A percentile compares a stretch with the other conserved stretches of the same genome.
These are phyloP conservation scores for Cirrhinus mrigala DNA, from an alignment of 2,797 vertebrate species.

Conservation along the genomic window DNA sequence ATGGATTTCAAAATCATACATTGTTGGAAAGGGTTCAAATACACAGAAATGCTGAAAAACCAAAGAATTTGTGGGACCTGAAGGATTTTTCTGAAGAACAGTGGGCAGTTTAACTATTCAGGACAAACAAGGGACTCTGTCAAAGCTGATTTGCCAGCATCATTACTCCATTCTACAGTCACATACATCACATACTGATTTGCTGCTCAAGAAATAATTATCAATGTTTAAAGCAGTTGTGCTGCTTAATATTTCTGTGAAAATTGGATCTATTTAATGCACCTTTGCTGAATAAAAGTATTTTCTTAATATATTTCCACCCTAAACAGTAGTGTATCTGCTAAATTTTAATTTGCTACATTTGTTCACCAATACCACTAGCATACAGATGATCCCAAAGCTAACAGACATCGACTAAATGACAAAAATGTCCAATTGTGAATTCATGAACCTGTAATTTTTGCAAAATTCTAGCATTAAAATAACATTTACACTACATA, in stretches of 20 bases:
- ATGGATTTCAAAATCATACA: too few relatives aligned
- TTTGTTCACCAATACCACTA: neutral
- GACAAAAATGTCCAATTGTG: neutral
- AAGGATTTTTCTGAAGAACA: too few relatives aligned
- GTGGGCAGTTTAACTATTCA: too few relatives aligned
- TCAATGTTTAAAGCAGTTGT: neutral
- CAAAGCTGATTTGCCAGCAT: neutral
- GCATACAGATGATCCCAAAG: neutral
- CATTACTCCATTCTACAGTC: neutral
- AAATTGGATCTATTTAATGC: neutral
- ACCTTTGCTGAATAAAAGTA: neutral
- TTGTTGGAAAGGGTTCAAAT: too few relatives aligned
- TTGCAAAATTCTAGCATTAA: neutral
- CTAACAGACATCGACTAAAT: neutral
- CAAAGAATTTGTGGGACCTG: too few relatives aligned
- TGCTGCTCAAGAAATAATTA: neutral
- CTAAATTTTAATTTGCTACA: neutral
- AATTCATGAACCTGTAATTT: neutral
- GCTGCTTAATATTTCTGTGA: neutral
- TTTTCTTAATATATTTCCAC: neutral
- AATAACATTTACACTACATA: neutral
- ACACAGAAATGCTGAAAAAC: too few relatives aligned
- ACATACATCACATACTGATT: neutral
- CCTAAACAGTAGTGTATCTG: neutral
- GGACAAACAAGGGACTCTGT: neutral